Evolutionary conservation across 2,113 vertebrate species (phyloP).

Genomic region (Urocitellus parryii): DNA sequence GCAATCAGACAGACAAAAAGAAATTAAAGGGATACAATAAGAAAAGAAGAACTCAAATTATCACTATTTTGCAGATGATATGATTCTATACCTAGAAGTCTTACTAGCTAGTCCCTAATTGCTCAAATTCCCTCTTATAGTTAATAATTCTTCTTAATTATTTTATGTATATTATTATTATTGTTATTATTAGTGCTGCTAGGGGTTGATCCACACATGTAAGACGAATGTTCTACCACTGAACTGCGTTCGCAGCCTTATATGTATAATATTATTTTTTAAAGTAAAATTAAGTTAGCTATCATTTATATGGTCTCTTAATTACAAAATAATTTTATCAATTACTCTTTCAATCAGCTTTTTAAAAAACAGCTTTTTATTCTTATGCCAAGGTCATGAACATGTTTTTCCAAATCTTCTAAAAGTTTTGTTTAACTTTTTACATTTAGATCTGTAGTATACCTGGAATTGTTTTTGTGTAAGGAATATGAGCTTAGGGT

Average conservation of each 20-base stretch:
- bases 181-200: too few species aligned
- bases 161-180: neutral
- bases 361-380: neutral
- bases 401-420: slow-evolving; percentile 44
- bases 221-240: too few species aligned
- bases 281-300: slow-evolving; percentile 47
- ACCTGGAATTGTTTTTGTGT: slow-evolving; percentile 47
- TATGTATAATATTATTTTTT: neutral
- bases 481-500: neutral
- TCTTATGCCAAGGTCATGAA: neutral
- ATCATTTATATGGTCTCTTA: slow-evolving; percentile 9
- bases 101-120: neutral
- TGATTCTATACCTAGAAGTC: neutral
- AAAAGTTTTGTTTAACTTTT: neutral
- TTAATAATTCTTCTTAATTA: neutral
- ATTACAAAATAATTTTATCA: slow-evolving; percentile 23
- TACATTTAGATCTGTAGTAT: neutral
- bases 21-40: too few species aligned
- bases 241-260: too few species aligned
- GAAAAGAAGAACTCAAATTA: too few species aligned
- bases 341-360: slow-evolving; percentile 28
- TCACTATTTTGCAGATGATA: too few species aligned
- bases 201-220: too few species aligned
- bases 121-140: neutral
- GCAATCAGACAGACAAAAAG: too few species aligned